Percentiles rank a stretch among this genome's conserved stretches.
These are phyloP conservation scores for Drosophila setosimentum DNA, from an alignment of 2,888 invertebrate species.

Conservation along the genomic window DNA sequence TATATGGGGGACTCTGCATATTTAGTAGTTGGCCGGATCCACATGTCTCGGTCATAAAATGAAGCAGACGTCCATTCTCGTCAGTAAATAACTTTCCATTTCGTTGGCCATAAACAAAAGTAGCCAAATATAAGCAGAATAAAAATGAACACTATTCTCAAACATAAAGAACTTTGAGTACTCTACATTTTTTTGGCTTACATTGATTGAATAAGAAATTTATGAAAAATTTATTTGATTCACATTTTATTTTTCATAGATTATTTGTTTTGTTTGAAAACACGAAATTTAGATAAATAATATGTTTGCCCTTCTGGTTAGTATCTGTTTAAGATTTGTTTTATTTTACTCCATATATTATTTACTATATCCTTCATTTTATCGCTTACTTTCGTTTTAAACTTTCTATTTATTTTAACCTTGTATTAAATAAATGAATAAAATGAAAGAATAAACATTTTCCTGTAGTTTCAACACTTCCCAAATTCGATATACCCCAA, in stretches of 20 bases:
- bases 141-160: not conserved
- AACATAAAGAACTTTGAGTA: not conserved
- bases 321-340: not conserved
- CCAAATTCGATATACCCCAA: not conserved
- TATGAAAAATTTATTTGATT: not conserved
- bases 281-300: not conserved
- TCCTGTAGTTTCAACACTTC: not conserved
- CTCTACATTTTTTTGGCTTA: constrained; percentile 7
- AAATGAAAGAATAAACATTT: not conserved
- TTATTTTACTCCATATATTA: not conserved
- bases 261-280: too few relatives aligned
- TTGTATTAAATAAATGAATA: not conserved
- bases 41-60: constrained; percentile 78
- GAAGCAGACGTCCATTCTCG: constrained; percentile 60
- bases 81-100: constrained; percentile 81
- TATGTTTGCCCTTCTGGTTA: not conserved
- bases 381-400: not conserved
- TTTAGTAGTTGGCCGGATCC: constrained; percentile 41
- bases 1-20: constrained; percentile 1
- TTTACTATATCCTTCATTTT: not conserved
- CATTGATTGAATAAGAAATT: too few relatives aligned
- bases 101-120: constrained; percentile 75
- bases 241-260: not conserved
- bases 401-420: not conserved
- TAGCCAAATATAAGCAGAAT: constrained; percentile 32